Conservation (phyloP, 2,113 vertebrate species). For the Anoplopoma fimbria region DNA sequence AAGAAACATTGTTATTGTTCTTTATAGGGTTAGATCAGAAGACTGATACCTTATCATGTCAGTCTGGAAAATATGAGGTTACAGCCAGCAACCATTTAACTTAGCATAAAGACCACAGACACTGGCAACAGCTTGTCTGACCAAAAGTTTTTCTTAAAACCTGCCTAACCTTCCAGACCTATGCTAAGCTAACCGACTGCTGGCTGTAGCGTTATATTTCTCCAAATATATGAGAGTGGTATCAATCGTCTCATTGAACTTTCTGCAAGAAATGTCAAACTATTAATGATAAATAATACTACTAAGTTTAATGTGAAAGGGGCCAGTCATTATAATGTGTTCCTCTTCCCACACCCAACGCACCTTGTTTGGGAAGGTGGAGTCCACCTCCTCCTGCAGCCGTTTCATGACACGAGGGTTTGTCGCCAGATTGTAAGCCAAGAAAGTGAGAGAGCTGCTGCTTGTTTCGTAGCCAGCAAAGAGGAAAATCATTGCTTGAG, state of each 20-base stretch:
- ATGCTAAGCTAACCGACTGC: too few species aligned
- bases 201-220: too few species aligned
- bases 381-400: constrained; percentile 85
- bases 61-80: background rate
- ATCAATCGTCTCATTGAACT: too few species aligned
- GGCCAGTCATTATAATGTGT: background rate
- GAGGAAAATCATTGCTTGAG: constrained; percentile 86
- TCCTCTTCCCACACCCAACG: background rate
- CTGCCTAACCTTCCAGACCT: too few species aligned
- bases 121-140: background rate
- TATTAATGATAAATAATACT: background rate
- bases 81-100: background rate
- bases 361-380: constrained; percentile 85
- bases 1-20: background rate
- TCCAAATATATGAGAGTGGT: background rate
- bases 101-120: background rate
- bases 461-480: constrained; percentile 88
- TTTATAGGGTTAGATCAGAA: background rate
- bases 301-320: too few species aligned
- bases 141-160: too few species aligned
- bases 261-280: background rate
- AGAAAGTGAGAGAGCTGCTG: constrained; percentile 82
- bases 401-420: constrained; percentile 83
- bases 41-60: background rate
- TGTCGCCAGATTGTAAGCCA: constrained; percentile 83